Base-by-base conservation (phyloP, 1,140 invertebrate species). In the Leucophenga varia region DNA sequence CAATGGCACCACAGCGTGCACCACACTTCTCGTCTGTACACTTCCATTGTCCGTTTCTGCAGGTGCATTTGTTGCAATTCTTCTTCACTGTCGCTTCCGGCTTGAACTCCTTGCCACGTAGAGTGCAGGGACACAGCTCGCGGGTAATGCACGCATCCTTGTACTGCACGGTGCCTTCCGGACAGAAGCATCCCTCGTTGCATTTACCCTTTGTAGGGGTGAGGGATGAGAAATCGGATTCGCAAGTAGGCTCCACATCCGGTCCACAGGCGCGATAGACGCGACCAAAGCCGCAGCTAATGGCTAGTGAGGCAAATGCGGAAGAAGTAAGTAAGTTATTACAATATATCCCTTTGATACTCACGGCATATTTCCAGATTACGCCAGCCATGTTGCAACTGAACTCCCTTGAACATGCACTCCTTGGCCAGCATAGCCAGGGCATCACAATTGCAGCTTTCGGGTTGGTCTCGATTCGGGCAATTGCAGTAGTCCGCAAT, bases 121-220 rank as follows among this genome's bases (percentile, higher is more conserved):
- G 77, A n/a, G 80, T 79, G 57, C 91, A 95, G 0, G 91, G 90
- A 61, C 92, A 95, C 22, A 87, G 75, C 12, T 82, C 78, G 6
- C 76, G 79, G 1, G 78, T 76, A 8, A 95, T 82, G 64, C 92
- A 95, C n/a, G 79, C 78, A 13, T 84, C 84, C 16, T 84, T 80
- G 43, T 92, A 84, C 6, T 89, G 74, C 1, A 90, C 80, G 0
- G 83, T 84, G 1, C 86, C 87, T 12, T 79, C 69, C 0, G 90
- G 89, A 76, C 92, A 95, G 75, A 88, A 91, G 67, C 92, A 95
- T 5, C 91, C 91, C 65, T 93, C 90, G 20, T 87, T 84, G 61
- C 91, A 94, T 10, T 77, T 73, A 0, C 54, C 55, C n/a, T 74
- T 55, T 31, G 76, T 73, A 52, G 77, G 21, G 31, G 43, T 25